Conservation (phyloP, 2,113 vertebrate genomes). For the Pygoscelis antarcticus region DNA sequence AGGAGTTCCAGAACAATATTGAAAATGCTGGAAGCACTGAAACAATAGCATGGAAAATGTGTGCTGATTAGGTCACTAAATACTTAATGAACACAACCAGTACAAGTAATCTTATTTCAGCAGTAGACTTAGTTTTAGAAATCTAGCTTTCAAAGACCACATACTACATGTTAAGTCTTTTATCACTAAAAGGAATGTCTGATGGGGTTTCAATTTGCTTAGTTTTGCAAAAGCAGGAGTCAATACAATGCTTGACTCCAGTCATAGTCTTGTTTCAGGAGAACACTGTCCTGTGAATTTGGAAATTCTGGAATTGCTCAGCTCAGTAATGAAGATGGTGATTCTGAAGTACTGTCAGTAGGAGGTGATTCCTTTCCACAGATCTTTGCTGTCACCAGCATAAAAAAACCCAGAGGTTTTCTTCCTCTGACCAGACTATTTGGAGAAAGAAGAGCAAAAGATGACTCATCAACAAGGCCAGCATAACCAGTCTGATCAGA, state of each 20-base stretch:
- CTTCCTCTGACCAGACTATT: background rate
- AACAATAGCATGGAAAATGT: constrained; percentile 1
- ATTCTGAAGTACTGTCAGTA: background rate
- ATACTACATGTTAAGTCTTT: background rate
- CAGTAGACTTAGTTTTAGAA: background rate
- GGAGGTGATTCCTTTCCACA: background rate
- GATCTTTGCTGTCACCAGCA: background rate
- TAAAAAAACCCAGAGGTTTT: background rate
- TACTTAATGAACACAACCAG: constrained; percentile 3
- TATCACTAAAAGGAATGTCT: background rate
- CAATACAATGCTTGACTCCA: background rate
- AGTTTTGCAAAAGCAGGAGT: background rate
- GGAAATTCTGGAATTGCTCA: background rate
- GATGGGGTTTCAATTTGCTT: background rate
- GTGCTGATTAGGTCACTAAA: constrained; percentile 6
- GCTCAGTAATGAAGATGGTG: background rate
- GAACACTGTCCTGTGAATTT: background rate
- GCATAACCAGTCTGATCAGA: constrained; percentile 29
- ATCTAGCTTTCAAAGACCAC: background rate
- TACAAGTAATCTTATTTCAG: constrained; percentile 12
- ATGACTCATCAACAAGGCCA: constrained; percentile 18
- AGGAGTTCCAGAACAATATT: background rate
- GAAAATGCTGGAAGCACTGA: background rate
- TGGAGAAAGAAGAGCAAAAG: background rate
- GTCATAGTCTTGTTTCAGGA: background rate